Evolutionary conservation across 1,140 invertebrate species (phyloP).

Genomic region (Bombus soroeensis): DNA sequence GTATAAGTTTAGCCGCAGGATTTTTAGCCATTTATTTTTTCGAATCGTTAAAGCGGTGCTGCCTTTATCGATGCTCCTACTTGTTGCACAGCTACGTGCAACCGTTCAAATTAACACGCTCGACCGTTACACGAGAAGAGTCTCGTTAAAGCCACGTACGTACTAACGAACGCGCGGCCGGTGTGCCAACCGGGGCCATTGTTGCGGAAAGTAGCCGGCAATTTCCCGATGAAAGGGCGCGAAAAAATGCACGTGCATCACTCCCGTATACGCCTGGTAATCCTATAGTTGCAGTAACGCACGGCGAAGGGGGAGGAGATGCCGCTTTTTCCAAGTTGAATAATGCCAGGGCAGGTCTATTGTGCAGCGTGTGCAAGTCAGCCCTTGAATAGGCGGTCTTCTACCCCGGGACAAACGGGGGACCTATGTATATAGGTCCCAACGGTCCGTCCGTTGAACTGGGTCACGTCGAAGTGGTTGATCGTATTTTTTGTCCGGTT

Average conservation of each 20-base stretch:
- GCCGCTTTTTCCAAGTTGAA: conserved; percentile 64
- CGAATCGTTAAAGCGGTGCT: neutral
- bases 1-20: neutral
- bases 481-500: conserved; percentile 66
- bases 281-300: conserved; percentile 12
- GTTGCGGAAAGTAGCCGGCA: conserved; percentile 40
- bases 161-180: conserved; percentile 32
- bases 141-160: conserved; percentile 34
- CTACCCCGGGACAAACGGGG: conserved; percentile 49
- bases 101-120: conserved; percentile 29
- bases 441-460: conserved; percentile 72
- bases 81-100: neutral
- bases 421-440: conserved; percentile 44
- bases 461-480: conserved; percentile 73
- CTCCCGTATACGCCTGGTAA: neutral
- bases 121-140: conserved; percentile 16
- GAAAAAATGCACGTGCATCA: conserved; percentile 53
- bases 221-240: conserved; percentile 56
- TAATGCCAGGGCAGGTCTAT: conserved; percentile 64
- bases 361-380: conserved; percentile 71
- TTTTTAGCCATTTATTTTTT: neutral
- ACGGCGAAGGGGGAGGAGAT: conserved; percentile 2
- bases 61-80: neutral
- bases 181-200: conserved; percentile 26
- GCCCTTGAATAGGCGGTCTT: conserved; percentile 59